Base-by-base conservation (phyloP, 2,888 invertebrate genomes). In the Calephelis perditalis region DNA sequence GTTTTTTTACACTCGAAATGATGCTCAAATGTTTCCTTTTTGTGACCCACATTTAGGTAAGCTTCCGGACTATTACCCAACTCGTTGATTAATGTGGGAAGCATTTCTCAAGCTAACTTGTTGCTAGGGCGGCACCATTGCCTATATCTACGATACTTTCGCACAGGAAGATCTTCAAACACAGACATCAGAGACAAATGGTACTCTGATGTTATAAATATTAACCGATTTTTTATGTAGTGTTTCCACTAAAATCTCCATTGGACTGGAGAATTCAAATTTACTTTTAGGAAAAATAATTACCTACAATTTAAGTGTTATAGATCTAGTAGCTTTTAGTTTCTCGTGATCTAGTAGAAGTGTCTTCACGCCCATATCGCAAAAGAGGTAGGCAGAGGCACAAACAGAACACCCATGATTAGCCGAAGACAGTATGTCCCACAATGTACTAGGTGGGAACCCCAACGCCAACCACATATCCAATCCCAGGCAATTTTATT, bases 41-140 rank as follows among this genome's bases (percentile, higher is more conserved):
- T 54, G 52, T 54, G 52, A 54, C 52, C 52, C 52, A 54, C 52
- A 73, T 74, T 75, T 70, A 69, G 72, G 71, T 61, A 68, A 63
- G 59, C 61, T 59, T 70, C 71, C 72, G 71, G 67, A 67, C 70
- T 70, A 73, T 75, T 73, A 74, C 74, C 73, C 74, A 74, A 78
- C 74, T 71, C 68, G 69, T 77, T 84, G 84, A 85, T 85, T 80
- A 82, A 85, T 85, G 79, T 71, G 71, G 75, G 69, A 68, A 73
- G 72, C 73, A 72, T 72, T 74, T 71, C 70, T 71, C 67, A 64
- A 62, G 44, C 47, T 54, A 62, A 56, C 58, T 56, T 59, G 56
- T 56, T 43, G 56, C 56, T 15, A 54, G 74, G 72, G 72, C 74
- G 70, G 69, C 66, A 71, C 71, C 71, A 73, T 77, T 70, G 71